Evolutionary conservation across 2,113 vertebrate species (phyloP), one percentile per base, ranked within the genome.

Genomic region (Eira barbara): DNA sequence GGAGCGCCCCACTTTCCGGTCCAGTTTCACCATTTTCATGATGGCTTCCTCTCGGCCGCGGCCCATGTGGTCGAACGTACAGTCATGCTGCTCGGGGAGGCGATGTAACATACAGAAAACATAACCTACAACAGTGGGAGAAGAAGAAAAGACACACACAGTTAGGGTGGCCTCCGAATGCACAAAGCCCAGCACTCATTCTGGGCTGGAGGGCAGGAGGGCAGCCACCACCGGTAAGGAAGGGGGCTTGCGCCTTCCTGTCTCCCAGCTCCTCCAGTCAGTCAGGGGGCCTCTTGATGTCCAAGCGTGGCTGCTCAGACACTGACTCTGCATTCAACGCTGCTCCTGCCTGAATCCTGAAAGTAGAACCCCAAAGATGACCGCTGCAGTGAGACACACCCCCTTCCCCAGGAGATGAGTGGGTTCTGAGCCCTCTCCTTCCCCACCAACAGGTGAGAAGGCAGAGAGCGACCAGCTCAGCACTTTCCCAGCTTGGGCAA

Each of bases 21-120:
- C 99, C 98, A 99, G 99, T 99, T 99, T 99, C 98, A 99, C 99
- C 99, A 99, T 99, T 99, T 99, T 99, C 98, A 99, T 99, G 98
- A 99, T 99, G 93, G 99, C 99, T 98, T 99, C 99, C 99, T 99
- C 99, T 4, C 99, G 99, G 31, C 99, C 99, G 0, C 99, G 99
- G 96, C 99, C 99, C 99, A 99, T 99, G 99, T 99, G 99, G 99
- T 99, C 99, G 29, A 99, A 99, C 0, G 99, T 99, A 98, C 99
- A 99, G 98, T 99, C 99, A 0, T 99, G 99, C 96, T 99, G 99
- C 98, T 99, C 99, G 0, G 99, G 99, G 97, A 99, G 99, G 98
- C 99, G 99, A 94, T 99, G 99, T 95, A 99, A 99, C 99, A 99
- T 99, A 97, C 99, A 99, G 99, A 99, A 99, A 98, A 99, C 99